Evolutionary conservation across 2,797 vertebrate genomes (phyloP).

Genomic region (Alca torda): DNA sequence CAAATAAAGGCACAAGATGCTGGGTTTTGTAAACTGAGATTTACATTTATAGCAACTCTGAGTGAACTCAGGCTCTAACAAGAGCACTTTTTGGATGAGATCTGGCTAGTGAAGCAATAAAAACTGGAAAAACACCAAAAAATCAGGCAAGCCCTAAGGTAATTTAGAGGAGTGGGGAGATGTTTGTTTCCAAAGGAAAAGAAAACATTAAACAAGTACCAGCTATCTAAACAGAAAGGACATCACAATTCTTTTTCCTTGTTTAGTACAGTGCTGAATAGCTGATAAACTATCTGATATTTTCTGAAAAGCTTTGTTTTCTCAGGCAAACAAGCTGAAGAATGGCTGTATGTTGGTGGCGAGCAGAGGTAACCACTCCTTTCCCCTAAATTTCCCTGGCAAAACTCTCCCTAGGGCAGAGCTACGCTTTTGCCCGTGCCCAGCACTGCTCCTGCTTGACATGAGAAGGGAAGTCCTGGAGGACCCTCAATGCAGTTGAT

Average conservation of each 20-base stretch:
- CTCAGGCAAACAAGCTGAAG: neutral
- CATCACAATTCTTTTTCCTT: neutral
- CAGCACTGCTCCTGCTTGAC: neutral
- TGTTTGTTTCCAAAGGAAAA: neutral
- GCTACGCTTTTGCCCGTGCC: neutral
- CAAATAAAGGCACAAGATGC: neutral
- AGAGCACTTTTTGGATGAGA: neutral
- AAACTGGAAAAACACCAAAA: neutral
- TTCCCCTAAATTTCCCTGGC: neutral
- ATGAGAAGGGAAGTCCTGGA: neutral
- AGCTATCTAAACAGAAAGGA: neutral
- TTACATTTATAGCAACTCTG: neutral
- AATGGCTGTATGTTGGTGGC: neutral
- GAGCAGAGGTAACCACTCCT: neutral
- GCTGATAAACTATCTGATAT: neutral
- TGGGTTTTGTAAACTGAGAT: neutral
- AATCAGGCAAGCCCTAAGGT: neutral
- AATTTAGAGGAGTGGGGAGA: neutral
- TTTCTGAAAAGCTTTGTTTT: neutral
- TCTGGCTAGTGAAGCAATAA: neutral
- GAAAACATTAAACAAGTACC: neutral
- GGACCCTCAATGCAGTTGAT: neutral
- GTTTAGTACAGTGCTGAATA: neutral
- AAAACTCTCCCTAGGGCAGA: neutral
- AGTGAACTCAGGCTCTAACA: neutral